Evolutionary conservation across 2,797 vertebrate genomes (phyloP), one percentile per base, ranked within the genome.

Genomic region (Aulostomus chinensis): DNA sequence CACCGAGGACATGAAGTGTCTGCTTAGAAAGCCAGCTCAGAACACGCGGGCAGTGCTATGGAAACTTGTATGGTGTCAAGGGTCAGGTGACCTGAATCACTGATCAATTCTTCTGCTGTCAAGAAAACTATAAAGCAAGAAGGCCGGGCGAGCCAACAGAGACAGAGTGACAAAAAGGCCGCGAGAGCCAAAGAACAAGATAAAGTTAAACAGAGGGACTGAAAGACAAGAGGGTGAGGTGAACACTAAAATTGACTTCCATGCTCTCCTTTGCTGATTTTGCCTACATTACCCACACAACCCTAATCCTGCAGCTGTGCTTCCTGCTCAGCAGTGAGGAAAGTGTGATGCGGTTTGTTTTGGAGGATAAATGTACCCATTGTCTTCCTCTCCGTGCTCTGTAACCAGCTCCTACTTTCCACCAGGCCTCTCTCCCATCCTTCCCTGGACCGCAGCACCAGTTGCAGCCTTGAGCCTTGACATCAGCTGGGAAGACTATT

Each of bases 311-410:
- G 22, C 35, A 63, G 52, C 55, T 24, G 40, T 15, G 47, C 53
- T 68, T 67, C 65, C 81, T 65, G 56, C 32, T 64, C 22, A 42
- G 47, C 42, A 21, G 28, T 63, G 26, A 43, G 81, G 78, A 83
- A 81, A 80, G 69, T 78, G 60, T 86, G 78, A 86, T 70, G 65
- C 12, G 1, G n/a, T 40, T 52, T 36, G 37, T 45, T 28, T 50
- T 21, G 39, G 58, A 74, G 84, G 62, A 84, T 76, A 81, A 80
- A 85, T 83, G 70, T 73, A 43, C 45, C 53, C 75, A 81, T 82
- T 83, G 83, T 83, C 60, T 47, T 49, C 48, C 58, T 56, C 62
- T 66, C 42, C 13, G 50, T 73, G 51, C 68, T 73, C 69, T 73
- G 32, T 59, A 52, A 61, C 62, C 49, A 41, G 55, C 42, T 82